Conservation (phyloP, 2,888 invertebrate species). For the Athetis lepigone region DNA sequence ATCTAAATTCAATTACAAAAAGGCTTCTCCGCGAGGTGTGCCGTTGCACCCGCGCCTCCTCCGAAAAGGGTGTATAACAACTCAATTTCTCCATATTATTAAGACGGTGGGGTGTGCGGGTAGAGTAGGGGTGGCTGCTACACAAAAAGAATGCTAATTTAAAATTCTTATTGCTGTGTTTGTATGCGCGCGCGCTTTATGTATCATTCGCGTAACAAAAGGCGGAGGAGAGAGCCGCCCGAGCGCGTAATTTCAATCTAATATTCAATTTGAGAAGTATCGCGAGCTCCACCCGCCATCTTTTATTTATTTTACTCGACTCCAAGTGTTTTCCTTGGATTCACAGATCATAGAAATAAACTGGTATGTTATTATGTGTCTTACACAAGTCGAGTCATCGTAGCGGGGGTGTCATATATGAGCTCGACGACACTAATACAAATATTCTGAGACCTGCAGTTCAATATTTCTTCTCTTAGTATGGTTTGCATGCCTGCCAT, state of each 20-base stretch:
- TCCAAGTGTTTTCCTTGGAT: slow-evolving; percentile 78
- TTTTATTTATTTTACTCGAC: slow-evolving; percentile 85
- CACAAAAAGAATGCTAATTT: slow-evolving; percentile 91
- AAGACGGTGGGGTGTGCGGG: slow-evolving; percentile 85
- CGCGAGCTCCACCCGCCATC: slow-evolving; percentile 81
- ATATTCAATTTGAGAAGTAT: slow-evolving; percentile 89
- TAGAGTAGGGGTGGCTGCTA: slow-evolving; percentile 83
- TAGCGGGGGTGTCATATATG: slow-evolving; percentile 11
- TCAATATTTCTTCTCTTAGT: slow-evolving; percentile 15
- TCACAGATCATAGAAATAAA: slow-evolving; percentile 74
- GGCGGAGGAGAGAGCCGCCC: slow-evolving; percentile 85
- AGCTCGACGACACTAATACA: slow-evolving; percentile 1
- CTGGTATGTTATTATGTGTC: slow-evolving; percentile 62
- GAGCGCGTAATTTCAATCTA: slow-evolving; percentile 90
- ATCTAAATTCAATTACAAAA: slow-evolving; percentile 91
- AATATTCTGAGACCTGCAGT: slow-evolving; percentile 10
- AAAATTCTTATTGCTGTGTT: slow-evolving; percentile 89
- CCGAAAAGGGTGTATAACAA: slow-evolving; percentile 89
- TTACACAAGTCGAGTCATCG: slow-evolving; percentile 54
- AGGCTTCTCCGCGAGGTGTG: slow-evolving; percentile 87
- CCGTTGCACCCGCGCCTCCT: slow-evolving; percentile 88
- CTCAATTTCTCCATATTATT: slow-evolving; percentile 90
- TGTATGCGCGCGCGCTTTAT: slow-evolving; percentile 89
- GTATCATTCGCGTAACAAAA: slow-evolving; percentile 88
- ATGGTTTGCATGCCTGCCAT: slow-evolving; percentile 33